phyloP scores from a whole-genome alignment of 2,888 invertebrate genomes.

The Latrodectus hesperus region DNA sequence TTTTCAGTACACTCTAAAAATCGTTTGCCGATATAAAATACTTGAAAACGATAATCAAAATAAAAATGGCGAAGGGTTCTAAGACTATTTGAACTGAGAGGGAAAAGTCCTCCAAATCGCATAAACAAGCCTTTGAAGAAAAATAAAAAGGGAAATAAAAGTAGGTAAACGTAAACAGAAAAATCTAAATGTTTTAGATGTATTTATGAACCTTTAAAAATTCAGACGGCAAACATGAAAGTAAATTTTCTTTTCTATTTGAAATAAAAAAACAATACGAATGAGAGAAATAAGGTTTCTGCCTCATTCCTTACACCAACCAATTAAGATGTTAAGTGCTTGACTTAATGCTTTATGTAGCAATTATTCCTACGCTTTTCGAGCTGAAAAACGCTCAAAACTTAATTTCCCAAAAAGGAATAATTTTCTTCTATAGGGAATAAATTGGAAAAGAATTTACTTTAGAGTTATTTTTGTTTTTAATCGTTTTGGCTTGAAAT shows the following conservation, averaged over 20 bases:
- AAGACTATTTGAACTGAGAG: not conserved
- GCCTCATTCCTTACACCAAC: constrained; percentile 28
- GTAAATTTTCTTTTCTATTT: constrained; percentile 17
- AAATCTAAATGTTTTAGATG: not conserved
- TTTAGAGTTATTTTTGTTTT: not conserved
- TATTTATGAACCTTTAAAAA: constrained; percentile 44
- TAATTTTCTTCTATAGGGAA: not conserved
- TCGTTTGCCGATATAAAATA: not conserved
- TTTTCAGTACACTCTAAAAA: too few relatives aligned
- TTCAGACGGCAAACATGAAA: constrained; percentile 33
- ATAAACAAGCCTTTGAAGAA: not conserved
- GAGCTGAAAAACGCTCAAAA: too few relatives aligned
- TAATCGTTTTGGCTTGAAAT: not conserved
- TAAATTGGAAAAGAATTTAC: not conserved
- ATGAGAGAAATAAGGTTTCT: constrained; percentile 21
- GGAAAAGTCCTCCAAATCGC: not conserved
- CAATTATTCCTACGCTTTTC: not conserved
- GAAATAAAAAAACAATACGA: constrained; percentile 11
- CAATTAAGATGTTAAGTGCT: constrained; percentile 27
- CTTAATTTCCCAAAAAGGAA: not conserved
- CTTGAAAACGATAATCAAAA: not conserved
- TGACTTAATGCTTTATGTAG: constrained; percentile 24
- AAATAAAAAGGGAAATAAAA: not conserved
- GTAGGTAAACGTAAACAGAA: constrained; percentile 2
- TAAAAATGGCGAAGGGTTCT: not conserved